Conservation (phyloP, 2,797 vertebrate genomes). For the Syngnathus rostellatus region DNA sequence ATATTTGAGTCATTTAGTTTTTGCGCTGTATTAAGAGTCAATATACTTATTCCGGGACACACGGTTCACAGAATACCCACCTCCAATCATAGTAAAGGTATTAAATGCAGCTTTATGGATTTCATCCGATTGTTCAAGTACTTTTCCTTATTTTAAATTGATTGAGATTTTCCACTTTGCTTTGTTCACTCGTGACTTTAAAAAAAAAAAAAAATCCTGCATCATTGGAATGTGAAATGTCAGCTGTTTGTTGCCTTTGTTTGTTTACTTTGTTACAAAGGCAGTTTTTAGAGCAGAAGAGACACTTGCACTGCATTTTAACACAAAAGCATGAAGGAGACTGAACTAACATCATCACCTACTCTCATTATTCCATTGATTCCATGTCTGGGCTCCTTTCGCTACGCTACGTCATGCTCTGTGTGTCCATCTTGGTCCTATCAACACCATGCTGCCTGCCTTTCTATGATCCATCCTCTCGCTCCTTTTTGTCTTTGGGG, state of each 20-base stretch:
- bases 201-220: not conserved
- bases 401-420: not conserved
- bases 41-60: no score
- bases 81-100: not conserved
- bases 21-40: not conserved
- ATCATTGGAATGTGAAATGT: not conserved
- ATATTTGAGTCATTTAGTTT: not conserved
- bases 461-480: constrained; percentile 45
- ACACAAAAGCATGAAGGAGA: not conserved
- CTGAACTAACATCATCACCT: constrained; percentile 1
- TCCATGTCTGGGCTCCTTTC: not conserved
- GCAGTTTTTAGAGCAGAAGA: constrained; percentile 34
- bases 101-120: not conserved
- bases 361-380: not conserved
- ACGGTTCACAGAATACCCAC: no score
- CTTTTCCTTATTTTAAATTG: not conserved
- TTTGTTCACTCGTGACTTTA: not conserved
- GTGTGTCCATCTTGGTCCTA: constrained; percentile 50
- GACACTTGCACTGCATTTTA: constrained; percentile 1
- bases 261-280: constrained; percentile 8
- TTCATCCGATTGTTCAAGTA: not conserved
- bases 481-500: constrained; percentile 39
- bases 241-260: no score
- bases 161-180: not conserved
- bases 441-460: constrained; percentile 45